Evolutionary conservation across 35 echinoderm and acorn worm species (phyloP), one percentile per base, ranked within the genome.

Genomic region (Apostichopus californicus): DNA sequence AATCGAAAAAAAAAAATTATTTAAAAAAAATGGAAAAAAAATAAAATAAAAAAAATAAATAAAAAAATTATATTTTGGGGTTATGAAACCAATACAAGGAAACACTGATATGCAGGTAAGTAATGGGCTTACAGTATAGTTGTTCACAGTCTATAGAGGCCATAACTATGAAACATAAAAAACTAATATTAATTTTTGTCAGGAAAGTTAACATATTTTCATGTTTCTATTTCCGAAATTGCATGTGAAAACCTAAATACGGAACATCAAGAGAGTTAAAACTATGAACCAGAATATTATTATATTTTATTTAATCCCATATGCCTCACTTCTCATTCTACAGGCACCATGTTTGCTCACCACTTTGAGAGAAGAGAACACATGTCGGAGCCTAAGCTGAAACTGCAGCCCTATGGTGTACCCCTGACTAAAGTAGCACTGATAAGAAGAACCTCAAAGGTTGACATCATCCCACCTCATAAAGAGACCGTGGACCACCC

Each of bases 271-370:
- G 34, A 46, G 34, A 46, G 0, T 46, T 46, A 46, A 46, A 46
- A 46, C 34, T 46, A 3, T 46, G 34, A 3, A 46, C 34, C 34
- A 46, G 34, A 46, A 46, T 46, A 46, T 46, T 46, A 1, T 46
- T 46, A 28, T 46, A 3, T 0, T 3, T 46, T 46, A 46, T 34
- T 34, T 34, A 46, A 46, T 46, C 34, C 34, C 34, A 46, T 46
- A 46, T 46, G 3, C 34, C 34, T 46, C 34, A 46, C 71, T n/a
- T 1, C 3, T 75, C 17, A 75, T 75, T 56, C 24, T 5, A 9
- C 68, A 97, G 95, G 95, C 92, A 83, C 91, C 52, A 94, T 94
- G 93, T 94, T 97, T 80, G 93, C 95, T 12, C 95, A 97, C 79
- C 95, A 97, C 60, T 93, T 97, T 57, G 94, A 94, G 5, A 80